Conservation (phyloP, 2,888 invertebrate species). For the Mylabris sibirica region DNA sequence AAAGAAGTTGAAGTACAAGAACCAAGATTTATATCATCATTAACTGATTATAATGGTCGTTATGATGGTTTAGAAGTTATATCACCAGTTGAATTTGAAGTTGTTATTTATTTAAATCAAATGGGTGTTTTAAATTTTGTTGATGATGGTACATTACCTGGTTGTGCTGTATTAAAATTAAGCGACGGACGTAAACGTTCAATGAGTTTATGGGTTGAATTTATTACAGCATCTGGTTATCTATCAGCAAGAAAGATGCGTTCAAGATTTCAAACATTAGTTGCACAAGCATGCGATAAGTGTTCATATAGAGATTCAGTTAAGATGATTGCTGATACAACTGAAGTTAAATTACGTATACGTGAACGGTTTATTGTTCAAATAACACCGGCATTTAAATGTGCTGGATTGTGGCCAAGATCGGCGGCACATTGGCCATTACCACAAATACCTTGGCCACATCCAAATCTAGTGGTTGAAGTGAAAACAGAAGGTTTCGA, state of each 20-base stretch:
- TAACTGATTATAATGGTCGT: slow-evolving; percentile 77
- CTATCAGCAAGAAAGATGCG: slow-evolving; percentile 84
- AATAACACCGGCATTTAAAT: slow-evolving; percentile 85
- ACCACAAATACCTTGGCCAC: slow-evolving; percentile 81
- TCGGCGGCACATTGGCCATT: slow-evolving; percentile 85
- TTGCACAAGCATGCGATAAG: slow-evolving; percentile 82
- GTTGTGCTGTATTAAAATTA: slow-evolving; percentile 83
- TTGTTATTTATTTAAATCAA: slow-evolving; percentile 84
- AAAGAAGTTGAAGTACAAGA: slow-evolving; percentile 88
- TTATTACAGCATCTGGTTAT: slow-evolving; percentile 88
- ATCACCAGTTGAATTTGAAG: slow-evolving; percentile 83
- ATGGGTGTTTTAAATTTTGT: slow-evolving; percentile 93
- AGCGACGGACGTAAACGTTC: slow-evolving; percentile 87
- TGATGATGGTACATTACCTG: slow-evolving; percentile 82
- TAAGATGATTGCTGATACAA: slow-evolving; percentile 84
- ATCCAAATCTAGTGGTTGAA: slow-evolving; percentile 78
- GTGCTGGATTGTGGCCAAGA: slow-evolving; percentile 85
- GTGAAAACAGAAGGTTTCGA: slow-evolving; percentile 88
- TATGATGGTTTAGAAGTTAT: slow-evolving; percentile 82
- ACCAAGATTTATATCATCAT: slow-evolving; percentile 80
- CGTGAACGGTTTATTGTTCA: slow-evolving; percentile 82
- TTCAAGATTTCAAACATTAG: slow-evolving; percentile 80
- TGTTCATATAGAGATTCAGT: slow-evolving; percentile 80
- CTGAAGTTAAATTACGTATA: slow-evolving; percentile 80
- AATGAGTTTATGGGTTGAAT: slow-evolving; percentile 90